A percentile compares a stretch with the other conserved stretches of the same genome.
These are phyloP conservation scores for Eurytoma adleriae DNA, from an alignment of 2,888 invertebrate species.

Conservation along the genomic window DNA sequence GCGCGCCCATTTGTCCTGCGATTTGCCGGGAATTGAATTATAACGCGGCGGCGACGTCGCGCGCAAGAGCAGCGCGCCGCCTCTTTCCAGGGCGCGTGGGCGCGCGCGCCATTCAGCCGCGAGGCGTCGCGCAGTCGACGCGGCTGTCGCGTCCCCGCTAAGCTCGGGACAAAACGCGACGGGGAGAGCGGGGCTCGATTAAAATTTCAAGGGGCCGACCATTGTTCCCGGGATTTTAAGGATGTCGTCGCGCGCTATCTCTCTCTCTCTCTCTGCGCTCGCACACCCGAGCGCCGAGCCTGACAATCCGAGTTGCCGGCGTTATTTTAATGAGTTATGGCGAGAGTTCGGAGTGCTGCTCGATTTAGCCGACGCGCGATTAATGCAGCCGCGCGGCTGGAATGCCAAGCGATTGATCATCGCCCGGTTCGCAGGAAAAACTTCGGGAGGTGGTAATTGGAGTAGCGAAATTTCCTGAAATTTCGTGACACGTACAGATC, in stretches of 20 bases:
- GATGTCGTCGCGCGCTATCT: too few relatives aligned
- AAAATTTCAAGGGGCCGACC: conserved; percentile 3
- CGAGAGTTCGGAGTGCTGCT: not conserved
- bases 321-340: not conserved
- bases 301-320: not conserved
- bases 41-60: conserved; percentile 8
- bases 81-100: not conserved
- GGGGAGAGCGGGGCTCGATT: not conserved
- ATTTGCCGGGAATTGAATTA: conserved; percentile 64
- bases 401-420: too few relatives aligned
- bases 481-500: too few relatives aligned
- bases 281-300: too few relatives aligned
- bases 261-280: too few relatives aligned
- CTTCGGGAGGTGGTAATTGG: too few relatives aligned
- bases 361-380: too few relatives aligned
- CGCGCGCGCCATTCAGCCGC: not conserved
- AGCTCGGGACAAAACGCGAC: too few relatives aligned
- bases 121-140: not conserved
- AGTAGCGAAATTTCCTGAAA: too few relatives aligned
- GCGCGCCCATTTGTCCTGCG: conserved; percentile 59
- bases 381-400: too few relatives aligned
- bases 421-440: too few relatives aligned
- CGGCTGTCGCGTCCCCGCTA: not conserved
- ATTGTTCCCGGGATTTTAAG: conserved; percentile 6
- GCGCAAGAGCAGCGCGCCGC: not conserved